Conservation (phyloP, 2,888 invertebrate species). For the Elgonia sp. region DNA sequence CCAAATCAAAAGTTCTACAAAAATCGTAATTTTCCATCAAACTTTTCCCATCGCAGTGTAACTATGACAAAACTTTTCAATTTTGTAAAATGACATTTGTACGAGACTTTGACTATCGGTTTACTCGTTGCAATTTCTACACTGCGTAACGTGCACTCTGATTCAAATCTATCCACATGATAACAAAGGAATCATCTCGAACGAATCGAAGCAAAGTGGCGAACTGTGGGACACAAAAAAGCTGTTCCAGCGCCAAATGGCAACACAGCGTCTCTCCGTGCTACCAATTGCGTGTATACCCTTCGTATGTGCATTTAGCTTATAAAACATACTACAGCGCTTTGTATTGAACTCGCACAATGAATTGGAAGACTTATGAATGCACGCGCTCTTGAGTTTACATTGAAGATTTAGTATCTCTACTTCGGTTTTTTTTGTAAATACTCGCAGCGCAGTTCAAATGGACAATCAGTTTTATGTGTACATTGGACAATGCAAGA, state of each 20-base stretch:
- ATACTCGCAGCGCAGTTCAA: constrained; percentile 76
- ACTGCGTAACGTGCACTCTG: constrained; percentile 44
- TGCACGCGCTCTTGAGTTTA: constrained; percentile 84
- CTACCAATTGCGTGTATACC: constrained; percentile 76
- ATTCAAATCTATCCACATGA: constrained; percentile 71
- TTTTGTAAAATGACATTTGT: constrained; percentile 6
- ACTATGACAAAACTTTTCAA: background rate
- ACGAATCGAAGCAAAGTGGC: constrained; percentile 75
- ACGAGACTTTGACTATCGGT: constrained; percentile 18
- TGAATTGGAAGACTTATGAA: constrained; percentile 78
- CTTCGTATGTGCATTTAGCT: constrained; percentile 81
- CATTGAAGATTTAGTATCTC: constrained; percentile 83
- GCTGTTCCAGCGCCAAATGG: constrained; percentile 74
- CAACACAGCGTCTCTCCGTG: constrained; percentile 72
- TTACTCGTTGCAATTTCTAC: constrained; percentile 31
- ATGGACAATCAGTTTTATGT: constrained; percentile 82
- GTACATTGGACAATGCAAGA: constrained; percentile 23
- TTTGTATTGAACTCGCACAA: constrained; percentile 71
- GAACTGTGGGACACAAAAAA: constrained; percentile 77
- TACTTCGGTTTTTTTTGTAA: constrained; percentile 77
- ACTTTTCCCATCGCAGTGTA: no score
- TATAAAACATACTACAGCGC: constrained; percentile 81
- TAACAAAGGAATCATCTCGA: constrained; percentile 75
- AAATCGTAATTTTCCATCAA: no score
- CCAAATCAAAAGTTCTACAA: no score